phyloP scores from a whole-genome alignment of 2,113 vertebrate genomes.

The Gymnorhina tibicen region DNA sequence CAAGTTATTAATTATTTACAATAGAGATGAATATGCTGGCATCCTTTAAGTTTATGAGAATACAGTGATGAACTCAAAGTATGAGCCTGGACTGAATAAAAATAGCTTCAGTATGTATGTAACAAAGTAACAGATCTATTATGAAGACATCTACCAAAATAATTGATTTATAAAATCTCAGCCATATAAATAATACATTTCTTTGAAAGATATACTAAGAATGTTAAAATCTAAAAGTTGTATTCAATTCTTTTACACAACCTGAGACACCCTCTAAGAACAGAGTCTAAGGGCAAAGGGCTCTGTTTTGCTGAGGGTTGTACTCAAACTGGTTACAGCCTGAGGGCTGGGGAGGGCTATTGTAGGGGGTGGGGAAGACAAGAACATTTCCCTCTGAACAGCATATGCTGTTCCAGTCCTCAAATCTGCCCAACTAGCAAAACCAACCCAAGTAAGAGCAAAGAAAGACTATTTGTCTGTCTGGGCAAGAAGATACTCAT shows the following conservation, averaged over 20 bases:
- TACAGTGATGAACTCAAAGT: background rate
- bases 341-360: background rate
- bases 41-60: background rate
- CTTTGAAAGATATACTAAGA: background rate
- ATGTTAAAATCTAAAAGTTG: background rate
- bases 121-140: background rate
- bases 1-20: conserved; percentile 25
- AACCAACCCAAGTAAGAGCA: background rate
- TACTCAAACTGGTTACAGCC: background rate
- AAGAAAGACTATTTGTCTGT: background rate
- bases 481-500: background rate
- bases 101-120: background rate
- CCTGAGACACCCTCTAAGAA: background rate
- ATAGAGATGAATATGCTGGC: background rate
- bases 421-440: background rate
- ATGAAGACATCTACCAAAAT: background rate
- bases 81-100: background rate
- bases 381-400: background rate
- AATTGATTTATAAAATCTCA: conserved; percentile 4
- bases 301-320: background rate
- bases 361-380: background rate
- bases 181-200: background rate
- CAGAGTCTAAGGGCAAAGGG: background rate
- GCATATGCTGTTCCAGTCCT: background rate
- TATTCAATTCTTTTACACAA: background rate